phyloP scores from a whole-genome alignment of 1,140 invertebrate genomes.

The Listronotus oregonensis region DNA sequence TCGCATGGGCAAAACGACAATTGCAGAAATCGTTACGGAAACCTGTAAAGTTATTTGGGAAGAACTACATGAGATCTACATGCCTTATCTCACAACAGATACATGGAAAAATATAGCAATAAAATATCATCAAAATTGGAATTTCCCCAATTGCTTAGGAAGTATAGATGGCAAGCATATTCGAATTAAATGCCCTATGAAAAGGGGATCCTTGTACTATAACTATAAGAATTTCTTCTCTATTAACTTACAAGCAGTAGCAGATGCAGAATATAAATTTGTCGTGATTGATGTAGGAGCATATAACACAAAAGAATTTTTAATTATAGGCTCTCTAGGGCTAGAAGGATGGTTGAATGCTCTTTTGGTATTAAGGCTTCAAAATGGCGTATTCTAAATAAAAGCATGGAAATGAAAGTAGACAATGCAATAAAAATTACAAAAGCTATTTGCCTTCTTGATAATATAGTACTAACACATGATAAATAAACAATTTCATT shows the following conservation, averaged over 20 bases:
- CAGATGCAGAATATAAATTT: too few relatives aligned
- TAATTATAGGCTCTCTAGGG: too few relatives aligned
- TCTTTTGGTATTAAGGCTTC: too few relatives aligned
- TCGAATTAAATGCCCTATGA: conserved; percentile 6
- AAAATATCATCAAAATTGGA: conserved; percentile 8
- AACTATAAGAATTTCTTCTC: not conserved
- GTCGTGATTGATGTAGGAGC: conserved; percentile 15
- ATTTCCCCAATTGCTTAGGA: conserved; percentile 13
- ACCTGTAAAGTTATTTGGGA: conserved; percentile 2
- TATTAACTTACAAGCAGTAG: conserved; percentile 1
- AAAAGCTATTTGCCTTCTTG: too few relatives aligned
- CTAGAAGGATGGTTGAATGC: too few relatives aligned
- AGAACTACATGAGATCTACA: conserved; percentile 3
- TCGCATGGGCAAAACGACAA: conserved; percentile 12
- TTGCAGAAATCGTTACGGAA: conserved; percentile 3
- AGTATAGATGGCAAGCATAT: too few relatives aligned
- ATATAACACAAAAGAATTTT: too few relatives aligned
- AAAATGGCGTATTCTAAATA: too few relatives aligned
- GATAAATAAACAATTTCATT: too few relatives aligned
- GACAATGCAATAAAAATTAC: too few relatives aligned
- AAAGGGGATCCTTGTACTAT: not conserved
- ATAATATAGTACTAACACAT: too few relatives aligned
- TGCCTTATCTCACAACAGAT: not conserved
- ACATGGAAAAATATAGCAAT: conserved; percentile 10
- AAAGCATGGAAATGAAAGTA: too few relatives aligned